Conservation (phyloP, 2,113 vertebrate species). For the Verasper variegatus region DNA sequence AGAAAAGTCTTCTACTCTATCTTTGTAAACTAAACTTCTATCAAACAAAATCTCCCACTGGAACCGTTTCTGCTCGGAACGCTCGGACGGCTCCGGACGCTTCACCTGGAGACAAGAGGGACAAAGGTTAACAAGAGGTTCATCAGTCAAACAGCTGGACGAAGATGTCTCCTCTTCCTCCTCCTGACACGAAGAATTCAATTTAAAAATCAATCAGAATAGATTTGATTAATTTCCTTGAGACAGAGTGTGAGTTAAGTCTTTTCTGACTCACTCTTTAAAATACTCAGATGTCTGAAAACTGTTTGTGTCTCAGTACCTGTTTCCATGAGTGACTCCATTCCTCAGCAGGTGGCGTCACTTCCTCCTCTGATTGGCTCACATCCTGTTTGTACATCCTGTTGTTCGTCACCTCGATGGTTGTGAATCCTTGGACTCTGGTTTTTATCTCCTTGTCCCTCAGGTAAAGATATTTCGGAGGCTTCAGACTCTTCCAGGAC, state of each 20-base stretch:
- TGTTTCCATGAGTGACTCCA: slow-evolving; percentile 72
- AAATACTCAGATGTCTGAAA: too few species aligned
- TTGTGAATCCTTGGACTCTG: slow-evolving; percentile 27
- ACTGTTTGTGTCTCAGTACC: slow-evolving; percentile 41
- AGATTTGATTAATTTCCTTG: too few species aligned
- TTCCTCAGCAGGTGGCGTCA: background rate
- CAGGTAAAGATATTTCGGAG: slow-evolving; percentile 70
- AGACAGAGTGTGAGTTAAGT: too few species aligned
- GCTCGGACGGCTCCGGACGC: slow-evolving; percentile 2
- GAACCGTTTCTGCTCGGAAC: slow-evolving; percentile 7
- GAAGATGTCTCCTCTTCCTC: background rate
- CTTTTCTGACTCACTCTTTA: too few species aligned
- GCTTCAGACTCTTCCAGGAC: slow-evolving; percentile 76
- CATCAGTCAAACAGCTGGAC: background rate
- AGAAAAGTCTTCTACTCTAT: background rate
- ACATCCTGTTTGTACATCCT: slow-evolving; percentile 31
- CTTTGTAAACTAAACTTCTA: background rate
- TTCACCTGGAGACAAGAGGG: slow-evolving; percentile 54
- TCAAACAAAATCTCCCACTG: slow-evolving; percentile 56
- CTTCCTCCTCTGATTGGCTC: background rate
- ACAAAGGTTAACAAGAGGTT: background rate
- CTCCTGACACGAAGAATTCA: too few species aligned
- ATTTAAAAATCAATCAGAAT: too few species aligned
- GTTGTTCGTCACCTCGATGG: slow-evolving; percentile 26
- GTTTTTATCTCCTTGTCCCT: slow-evolving; percentile 40